Percentiles rank a stretch among this genome's conserved stretches.
Conservation (phyloP, 2,797 vertebrate genomes). For the Sebastolobus altivelis region DNA sequence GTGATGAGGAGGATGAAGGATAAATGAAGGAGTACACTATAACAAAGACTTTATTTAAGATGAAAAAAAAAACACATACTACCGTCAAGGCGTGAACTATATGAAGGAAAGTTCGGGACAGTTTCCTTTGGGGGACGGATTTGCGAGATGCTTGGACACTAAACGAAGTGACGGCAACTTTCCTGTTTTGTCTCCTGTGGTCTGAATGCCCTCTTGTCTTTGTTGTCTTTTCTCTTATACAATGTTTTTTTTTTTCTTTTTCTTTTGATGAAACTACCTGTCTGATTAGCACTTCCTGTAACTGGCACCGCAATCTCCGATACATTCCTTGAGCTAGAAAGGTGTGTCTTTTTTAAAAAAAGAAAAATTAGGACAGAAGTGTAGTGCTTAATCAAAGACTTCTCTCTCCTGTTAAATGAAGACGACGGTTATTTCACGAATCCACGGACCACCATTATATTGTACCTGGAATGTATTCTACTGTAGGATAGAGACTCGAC, state of each 20-base stretch:
- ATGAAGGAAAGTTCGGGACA: slow-evolving; percentile 60
- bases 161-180: slow-evolving; percentile 66
- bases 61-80: slow-evolving; percentile 72
- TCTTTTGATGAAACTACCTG: slow-evolving; percentile 78
- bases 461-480: slow-evolving; percentile 76
- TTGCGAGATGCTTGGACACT: slow-evolving; percentile 72
- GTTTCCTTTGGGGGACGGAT: slow-evolving; percentile 55
- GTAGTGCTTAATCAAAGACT: slow-evolving; percentile 63
- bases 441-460: slow-evolving; percentile 53
- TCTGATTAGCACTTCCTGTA: slow-evolving; percentile 73
- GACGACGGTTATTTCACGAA: slow-evolving; percentile 36
- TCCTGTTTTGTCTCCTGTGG: slow-evolving; percentile 80
- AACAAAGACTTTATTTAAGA: slow-evolving; percentile 85
- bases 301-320: slow-evolving; percentile 71
- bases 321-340: slow-evolving; percentile 83
- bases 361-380: slow-evolving; percentile 46
- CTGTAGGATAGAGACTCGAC: slow-evolving; percentile 61
- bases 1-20: slow-evolving; percentile 67
- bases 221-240: slow-evolving; percentile 70
- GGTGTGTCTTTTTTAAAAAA: slow-evolving; percentile 40
- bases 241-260: slow-evolving; percentile 52
- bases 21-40: slow-evolving; percentile 81
- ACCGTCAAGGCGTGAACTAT: slow-evolving; percentile 70
- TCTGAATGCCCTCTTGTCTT: slow-evolving; percentile 75
- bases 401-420: slow-evolving; percentile 59